Evolutionary conservation across 2,113 vertebrate genomes (phyloP).

Genomic region (Scophthalmus maximus): DNA sequence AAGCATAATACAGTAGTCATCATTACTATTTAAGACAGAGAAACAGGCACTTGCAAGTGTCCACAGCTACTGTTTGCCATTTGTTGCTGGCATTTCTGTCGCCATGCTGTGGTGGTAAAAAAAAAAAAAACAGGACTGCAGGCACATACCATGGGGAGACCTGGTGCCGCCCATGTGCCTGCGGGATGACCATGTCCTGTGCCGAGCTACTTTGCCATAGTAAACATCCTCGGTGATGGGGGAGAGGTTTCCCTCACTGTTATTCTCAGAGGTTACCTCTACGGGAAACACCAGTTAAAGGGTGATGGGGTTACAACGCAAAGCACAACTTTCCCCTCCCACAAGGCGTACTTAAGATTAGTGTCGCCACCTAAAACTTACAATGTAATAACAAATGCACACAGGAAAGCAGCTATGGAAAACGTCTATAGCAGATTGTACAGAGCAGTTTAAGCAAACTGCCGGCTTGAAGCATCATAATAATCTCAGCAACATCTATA

Average conservation of each 20-base stretch:
- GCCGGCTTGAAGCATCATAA: not conserved
- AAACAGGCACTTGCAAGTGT: conserved; percentile 71
- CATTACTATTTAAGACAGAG: conserved; percentile 54
- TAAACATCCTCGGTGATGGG: conserved; percentile 87
- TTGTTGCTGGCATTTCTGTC: conserved; percentile 50
- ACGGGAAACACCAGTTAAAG: conserved; percentile 84
- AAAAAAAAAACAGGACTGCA: conserved; percentile 59
- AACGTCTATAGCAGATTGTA: not conserved
- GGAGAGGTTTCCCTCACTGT: conserved; percentile 90
- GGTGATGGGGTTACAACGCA: conserved; percentile 65
- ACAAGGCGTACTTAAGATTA: conserved; percentile 10
- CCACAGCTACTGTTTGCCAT: conserved; percentile 61
- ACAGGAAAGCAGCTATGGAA: not conserved
- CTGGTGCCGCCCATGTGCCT: conserved; percentile 82
- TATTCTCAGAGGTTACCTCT: conserved; percentile 93
- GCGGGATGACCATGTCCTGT: conserved; percentile 83
- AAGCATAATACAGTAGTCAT: conserved; percentile 60
- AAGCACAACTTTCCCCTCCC: conserved; percentile 38
- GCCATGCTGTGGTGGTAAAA: conserved; percentile 62
- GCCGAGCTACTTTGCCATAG: conserved; percentile 86
- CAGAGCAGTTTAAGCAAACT: not conserved
- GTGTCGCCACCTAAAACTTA: conserved; percentile 9
- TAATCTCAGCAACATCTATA: conserved; percentile 20
- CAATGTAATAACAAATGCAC: conserved; percentile 17
- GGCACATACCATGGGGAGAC: conserved; percentile 87